Evolutionary conservation across 1,140 invertebrate genomes (phyloP).

Genomic region (Danaus plexippus): DNA sequence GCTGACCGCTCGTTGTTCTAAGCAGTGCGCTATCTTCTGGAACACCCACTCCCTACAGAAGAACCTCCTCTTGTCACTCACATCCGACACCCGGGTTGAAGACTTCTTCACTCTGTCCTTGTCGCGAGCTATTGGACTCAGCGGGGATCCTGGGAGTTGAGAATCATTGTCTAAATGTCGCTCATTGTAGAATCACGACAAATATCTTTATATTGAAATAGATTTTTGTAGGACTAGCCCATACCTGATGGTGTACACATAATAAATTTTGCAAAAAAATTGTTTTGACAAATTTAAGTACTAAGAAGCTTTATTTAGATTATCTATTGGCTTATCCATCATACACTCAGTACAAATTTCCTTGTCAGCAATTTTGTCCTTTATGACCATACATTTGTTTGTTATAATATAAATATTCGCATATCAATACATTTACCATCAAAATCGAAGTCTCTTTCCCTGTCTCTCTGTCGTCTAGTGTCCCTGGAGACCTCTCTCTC

Average conservation of each 20-base stretch:
- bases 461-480: constrained; percentile 44
- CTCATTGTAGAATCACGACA: not conserved
- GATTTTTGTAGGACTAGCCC: too few relatives aligned
- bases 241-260: too few relatives aligned
- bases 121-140: constrained; percentile 43
- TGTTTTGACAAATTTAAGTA: too few relatives aligned
- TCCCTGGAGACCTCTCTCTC: constrained; percentile 42
- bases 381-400: too few relatives aligned
- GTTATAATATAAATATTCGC: not conserved
- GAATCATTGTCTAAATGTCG: too few relatives aligned
- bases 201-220: not conserved
- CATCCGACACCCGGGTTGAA: constrained; percentile 48
- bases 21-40: constrained; percentile 91
- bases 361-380: too few relatives aligned
- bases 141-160: constrained; percentile 33
- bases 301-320: too few relatives aligned
- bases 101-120: constrained; percentile 61
- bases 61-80: constrained; percentile 59
- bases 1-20: constrained; percentile 85
- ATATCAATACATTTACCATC: constrained; percentile 34
- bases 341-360: too few relatives aligned
- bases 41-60: constrained; percentile 92
- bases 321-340: too few relatives aligned
- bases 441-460: constrained; percentile 35
- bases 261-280: too few relatives aligned